Evolutionary conservation across 2,888 invertebrate genomes (phyloP), one percentile per base, ranked within the genome.

Genomic region (Esperia sulphurella): DNA sequence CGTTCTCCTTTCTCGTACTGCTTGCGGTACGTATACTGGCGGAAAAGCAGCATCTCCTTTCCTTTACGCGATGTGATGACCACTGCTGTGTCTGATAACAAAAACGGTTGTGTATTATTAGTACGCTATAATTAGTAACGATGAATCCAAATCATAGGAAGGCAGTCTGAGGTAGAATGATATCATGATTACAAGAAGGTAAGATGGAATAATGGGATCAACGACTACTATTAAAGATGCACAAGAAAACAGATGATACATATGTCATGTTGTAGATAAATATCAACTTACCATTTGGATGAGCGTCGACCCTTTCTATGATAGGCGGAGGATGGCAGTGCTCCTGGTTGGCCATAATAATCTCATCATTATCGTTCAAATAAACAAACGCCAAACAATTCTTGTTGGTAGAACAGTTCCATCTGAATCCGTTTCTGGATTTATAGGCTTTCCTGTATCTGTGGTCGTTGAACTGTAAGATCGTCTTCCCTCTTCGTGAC

Each of bases 41-140:
- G 75, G 58, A 79, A 85, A 3, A 88, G 68, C 0, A 89, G 68
- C 70, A 89, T 83, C 51, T 86, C 81, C 54, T 79, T 87, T 10
- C 87, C 87, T 65, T 87, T 87, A 1, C 88, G 72, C 4, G 88
- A 88, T 21, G 79, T 87, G 46, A 88, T 79, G 3, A 86, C 70
- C 1, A 83, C 65, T 1, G 84, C 80, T 14, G 76, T 59, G 37
- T 83, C 86, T 87, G 67, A 21, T 13, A 57, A 63, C 12, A n/a
- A 38, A n/a, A 28, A 48, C 31, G 8, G 1, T 33, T 33, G 6
- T 37, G 14, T 35, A 30, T 9, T 46, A 33, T 8, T 30, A 30
- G 8, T 30, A n/a, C 30, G 30, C 30, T n/a, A n/a, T n/a, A n/a
- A n/a, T n/a, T n/a, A n/a, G n/a, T n/a, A n/a, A n/a, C n/a, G n/a